These are phyloP conservation scores for Dryobates pubescens DNA, from an alignment of 2,797 vertebrate genomes.

Conservation along the genomic window DNA sequence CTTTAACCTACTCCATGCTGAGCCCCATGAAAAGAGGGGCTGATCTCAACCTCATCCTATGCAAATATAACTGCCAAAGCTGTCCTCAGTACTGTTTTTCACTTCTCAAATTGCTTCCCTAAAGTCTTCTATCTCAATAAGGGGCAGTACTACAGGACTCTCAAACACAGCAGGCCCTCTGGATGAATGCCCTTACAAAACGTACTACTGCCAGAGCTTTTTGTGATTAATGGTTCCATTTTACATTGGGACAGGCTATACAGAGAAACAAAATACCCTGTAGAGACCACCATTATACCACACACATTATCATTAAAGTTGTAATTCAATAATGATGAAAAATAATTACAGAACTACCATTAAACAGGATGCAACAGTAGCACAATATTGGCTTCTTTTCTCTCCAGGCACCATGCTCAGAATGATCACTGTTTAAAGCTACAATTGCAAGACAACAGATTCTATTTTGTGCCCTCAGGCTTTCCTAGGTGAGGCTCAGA, in stretches of 20 bases:
- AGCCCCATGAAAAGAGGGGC: neutral
- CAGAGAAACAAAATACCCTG: conserved; percentile 26
- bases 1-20: conserved; percentile 35
- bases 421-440: neutral
- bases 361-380: conserved; percentile 1
- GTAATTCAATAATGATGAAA: conserved; percentile 12
- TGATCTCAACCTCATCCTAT: neutral
- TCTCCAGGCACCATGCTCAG: neutral
- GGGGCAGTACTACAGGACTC: neutral
- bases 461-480: neutral
- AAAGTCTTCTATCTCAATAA: conserved; percentile 38
- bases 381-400: neutral
- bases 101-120: conserved; percentile 25
- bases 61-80: conserved; percentile 34
- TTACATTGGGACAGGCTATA: neutral
- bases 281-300: conserved; percentile 5
- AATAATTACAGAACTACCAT: neutral
- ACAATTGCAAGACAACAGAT: neutral
- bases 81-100: neutral
- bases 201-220: neutral
- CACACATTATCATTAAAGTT: conserved; percentile 12
- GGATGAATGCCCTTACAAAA: conserved; percentile 11
- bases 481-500: neutral
- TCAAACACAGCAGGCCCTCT: conserved; percentile 7
- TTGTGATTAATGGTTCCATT: conserved; percentile 39